Evolutionary conservation across 2,888 invertebrate species (phyloP), one percentile per base, ranked within the genome.

Genomic region (Synanthedon formicaeformis): DNA sequence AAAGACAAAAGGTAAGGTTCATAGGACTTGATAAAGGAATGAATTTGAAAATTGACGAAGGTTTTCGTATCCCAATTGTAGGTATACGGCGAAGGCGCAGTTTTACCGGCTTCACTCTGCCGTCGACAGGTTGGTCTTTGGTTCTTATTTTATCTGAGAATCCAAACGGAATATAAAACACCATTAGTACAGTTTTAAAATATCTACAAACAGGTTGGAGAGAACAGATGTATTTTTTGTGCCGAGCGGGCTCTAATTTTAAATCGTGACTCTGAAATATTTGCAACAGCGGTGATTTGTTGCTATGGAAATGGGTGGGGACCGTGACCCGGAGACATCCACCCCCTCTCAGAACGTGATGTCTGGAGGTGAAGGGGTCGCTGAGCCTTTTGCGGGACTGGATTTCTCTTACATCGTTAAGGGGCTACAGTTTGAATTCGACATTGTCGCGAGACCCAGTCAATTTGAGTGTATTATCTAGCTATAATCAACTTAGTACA

Each of bases 351-450:
- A 60, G 59, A 57, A 70, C 68, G 71, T 70, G 70, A 71, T 66
- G 74, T 71, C 70, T 71, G 67, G 64, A 72, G 70, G 72, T 71
- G 66, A 70, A 66, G 66, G 69, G 67, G 66, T 60, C 58, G 58
- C 57, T 55, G 57, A 54, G 63, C 59, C 65, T 73, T 69, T 71
- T 70, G 66, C 58, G 58, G 59, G 56, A 57, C 64, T 64, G 64
- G 65, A 69, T 68, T 69, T 66, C 63, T 62, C 58, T 63, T 62
- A 62, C 59, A 58, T 61, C 60, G 60, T 64, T 64, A 65, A 62
- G 59, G 57, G 60, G 56, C 58, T 57, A 57, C 58, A 59, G 57
- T 63, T 59, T 54, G 51, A 53, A 53, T 48, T 51, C 50, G 41
- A 48, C 52, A 13, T 16, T 49, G 45, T 34, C 8, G 34, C 34